Evolutionary conservation across 2,797 vertebrate genomes (phyloP), one percentile per base, ranked within the genome.

Genomic region (Aselliscus stoliczkanus): DNA sequence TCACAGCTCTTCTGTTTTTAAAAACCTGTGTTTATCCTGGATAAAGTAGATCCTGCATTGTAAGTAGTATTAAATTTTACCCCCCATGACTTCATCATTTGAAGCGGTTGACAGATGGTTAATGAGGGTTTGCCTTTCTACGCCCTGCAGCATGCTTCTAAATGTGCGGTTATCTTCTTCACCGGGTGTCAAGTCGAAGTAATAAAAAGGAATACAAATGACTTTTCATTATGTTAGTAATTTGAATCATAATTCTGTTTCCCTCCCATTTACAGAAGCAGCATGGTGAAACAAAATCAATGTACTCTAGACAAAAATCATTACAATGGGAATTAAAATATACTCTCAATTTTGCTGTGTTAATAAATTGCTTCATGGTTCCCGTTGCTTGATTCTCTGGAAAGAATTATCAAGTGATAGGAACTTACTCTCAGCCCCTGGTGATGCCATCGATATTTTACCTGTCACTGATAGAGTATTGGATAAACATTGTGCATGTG

Each of bases 231-330:
- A 90, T 93, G 52, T 31, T 60, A 73, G 72, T 73, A 85, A 93
- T 90, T 88, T 82, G 67, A 95, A 90, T 96, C 80, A 79, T 97
- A 93, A 97, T 97, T 97, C 80, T 86, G 84, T 85, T 94, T 93
- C 84, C 75, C 72, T 94, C 79, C 42, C 84, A 90, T 31, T 91
- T 92, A 27, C 62, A 67, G 73, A 77, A 82, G 88, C 75, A 77
- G 70, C 91, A 39, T 58, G 58, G 39, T 79, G n/a, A 90, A 96
- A 80, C 12, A 77, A 85, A 96, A 92, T 94, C 90, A 75, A 92
- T 96, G 81, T 58, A 42, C 86, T 93, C 89, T 52, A 92, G 91
- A 93, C 67, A 93, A 97, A 97, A 96, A 90, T 85, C 56, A 94
- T 65, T 95, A 79, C 21, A 47, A n/a, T 34, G 88, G 73, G 58